Evolutionary conservation across 2,888 invertebrate genomes (phyloP).

Genomic region (Cerceris ruficornis): DNA sequence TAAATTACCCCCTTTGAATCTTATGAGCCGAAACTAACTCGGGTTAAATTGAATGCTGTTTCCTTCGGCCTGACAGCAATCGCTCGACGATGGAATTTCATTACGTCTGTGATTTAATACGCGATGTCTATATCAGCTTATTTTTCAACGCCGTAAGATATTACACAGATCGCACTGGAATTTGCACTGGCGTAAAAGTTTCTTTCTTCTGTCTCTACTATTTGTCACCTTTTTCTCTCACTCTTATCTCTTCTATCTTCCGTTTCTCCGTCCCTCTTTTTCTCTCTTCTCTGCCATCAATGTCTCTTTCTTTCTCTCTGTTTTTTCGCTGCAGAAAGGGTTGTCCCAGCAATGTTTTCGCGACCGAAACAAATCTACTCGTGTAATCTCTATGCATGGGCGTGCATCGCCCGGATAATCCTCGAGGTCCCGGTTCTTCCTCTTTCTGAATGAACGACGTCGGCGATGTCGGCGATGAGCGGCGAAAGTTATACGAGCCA

Average conservation of each 20-base stretch:
- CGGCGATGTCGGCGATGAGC: slow-evolving; percentile 50
- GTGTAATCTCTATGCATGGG: slow-evolving; percentile 28
- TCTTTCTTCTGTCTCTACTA: too few relatives aligned
- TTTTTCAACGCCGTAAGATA: neutral
- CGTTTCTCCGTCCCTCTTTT: too few relatives aligned
- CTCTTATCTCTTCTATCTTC: too few relatives aligned
- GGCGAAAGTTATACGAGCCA: slow-evolving; percentile 71
- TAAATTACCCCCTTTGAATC: slow-evolving; percentile 29
- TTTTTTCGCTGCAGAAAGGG: neutral
- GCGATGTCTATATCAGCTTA: slow-evolving; percentile 9
- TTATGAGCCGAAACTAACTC: slow-evolving; percentile 34
- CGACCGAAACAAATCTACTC: neutral
- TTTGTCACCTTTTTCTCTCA: too few relatives aligned
- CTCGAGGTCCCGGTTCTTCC: slow-evolving; percentile 24
- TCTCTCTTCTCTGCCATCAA: too few relatives aligned
- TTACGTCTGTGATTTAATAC: slow-evolving; percentile 13
- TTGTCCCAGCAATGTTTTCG: neutral
- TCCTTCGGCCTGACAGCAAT: neutral
- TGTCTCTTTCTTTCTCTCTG: too few relatives aligned
- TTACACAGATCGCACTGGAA: too few relatives aligned
- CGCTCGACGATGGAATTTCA: slow-evolving; percentile 16
- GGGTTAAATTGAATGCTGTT: slow-evolving; percentile 39
- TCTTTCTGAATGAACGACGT: slow-evolving; percentile 46
- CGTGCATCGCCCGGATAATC: slow-evolving; percentile 24
- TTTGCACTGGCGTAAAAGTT: too few relatives aligned